phyloP scores from a whole-genome alignment of 2,888 invertebrate genomes.

The Trachelus stipa region DNA sequence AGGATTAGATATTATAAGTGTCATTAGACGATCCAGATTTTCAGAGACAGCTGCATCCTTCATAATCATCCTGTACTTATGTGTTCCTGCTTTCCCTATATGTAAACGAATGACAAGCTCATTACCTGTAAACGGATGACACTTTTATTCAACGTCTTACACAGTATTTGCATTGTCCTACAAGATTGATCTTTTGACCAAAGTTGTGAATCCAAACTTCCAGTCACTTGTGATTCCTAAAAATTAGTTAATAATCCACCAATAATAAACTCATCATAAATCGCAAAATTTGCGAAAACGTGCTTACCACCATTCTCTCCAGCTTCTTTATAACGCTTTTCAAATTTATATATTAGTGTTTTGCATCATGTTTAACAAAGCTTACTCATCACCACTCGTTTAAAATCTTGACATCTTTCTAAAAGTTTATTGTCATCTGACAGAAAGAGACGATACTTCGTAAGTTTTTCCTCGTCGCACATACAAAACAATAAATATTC shows the following conservation, averaged over 20 bases:
- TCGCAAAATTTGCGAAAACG: neutral
- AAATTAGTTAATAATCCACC: neutral
- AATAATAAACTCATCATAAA: neutral
- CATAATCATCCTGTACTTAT: constrained; percentile 16
- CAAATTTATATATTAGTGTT: neutral
- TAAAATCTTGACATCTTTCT: neutral
- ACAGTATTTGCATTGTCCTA: neutral
- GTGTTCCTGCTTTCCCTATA: neutral
- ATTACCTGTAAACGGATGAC: constrained; percentile 27
- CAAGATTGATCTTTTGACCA: neutral
- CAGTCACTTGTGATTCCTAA: neutral
- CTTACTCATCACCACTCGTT: neutral
- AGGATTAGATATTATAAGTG: constrained; percentile 31
- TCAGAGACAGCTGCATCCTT: constrained; percentile 34
- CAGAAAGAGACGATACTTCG: neutral
- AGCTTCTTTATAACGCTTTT: neutral
- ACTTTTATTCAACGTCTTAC: neutral
- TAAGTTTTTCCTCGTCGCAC: neutral
- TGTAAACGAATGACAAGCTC: neutral
- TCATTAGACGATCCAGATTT: constrained; percentile 22
- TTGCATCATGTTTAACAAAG: neutral
- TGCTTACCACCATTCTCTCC: neutral
- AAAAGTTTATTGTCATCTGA: neutral
- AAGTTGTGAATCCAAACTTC: neutral
- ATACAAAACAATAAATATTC: neutral